Evolutionary conservation across 2,113 vertebrate genomes (phyloP), one percentile per base, ranked within the genome.

Genomic region (Apaloderma vittatum): DNA sequence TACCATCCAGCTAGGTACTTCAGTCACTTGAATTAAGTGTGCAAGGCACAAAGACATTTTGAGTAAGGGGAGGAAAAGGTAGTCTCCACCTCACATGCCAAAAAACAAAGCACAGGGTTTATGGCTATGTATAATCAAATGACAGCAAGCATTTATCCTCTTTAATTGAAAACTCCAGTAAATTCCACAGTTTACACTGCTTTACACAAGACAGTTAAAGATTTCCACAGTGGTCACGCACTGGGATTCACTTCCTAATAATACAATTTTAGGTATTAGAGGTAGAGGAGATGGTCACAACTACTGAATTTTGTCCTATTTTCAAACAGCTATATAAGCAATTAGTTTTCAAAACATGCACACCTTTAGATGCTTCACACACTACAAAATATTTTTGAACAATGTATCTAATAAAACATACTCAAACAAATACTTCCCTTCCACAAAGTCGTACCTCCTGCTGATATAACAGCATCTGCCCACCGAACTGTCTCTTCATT

Each of bases 401-500:
- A 77, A 73, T 8, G 0, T 26, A 80, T 51, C 21, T 30, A 37
- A 2, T 3, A 80, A 92, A 95, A 65, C 6, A 79, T 30, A 61
- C 4, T 74, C 65, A 85, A 95, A 89, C 40, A 67, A 85, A 40
- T 34, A 58, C 46, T 84, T 88, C 49, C 36, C 62, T 92, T 86
- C 65, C 71, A 68, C 37, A 49, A 80, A 86, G 81, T 66, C 94
- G 37, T 98, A 99, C 99, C 99, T 98, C 99, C 99, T 86, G 99
- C 99, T 63, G 99, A 99, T 95, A 99, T 98, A 46, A 99, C 98
- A 65, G 99, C 98, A 92, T 99, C 99, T 22, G 99, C 99, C 99
- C 99, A 99, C 91, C 97, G 98, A 78, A 99, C 99, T 3, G 98
- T 98, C 48, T 99, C 99, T 94, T 99, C 98, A 36, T 99, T 94